These are phyloP conservation scores for Epistrophella euchroma DNA, from an alignment of 2,888 invertebrate genomes.

Conservation along the genomic window DNA sequence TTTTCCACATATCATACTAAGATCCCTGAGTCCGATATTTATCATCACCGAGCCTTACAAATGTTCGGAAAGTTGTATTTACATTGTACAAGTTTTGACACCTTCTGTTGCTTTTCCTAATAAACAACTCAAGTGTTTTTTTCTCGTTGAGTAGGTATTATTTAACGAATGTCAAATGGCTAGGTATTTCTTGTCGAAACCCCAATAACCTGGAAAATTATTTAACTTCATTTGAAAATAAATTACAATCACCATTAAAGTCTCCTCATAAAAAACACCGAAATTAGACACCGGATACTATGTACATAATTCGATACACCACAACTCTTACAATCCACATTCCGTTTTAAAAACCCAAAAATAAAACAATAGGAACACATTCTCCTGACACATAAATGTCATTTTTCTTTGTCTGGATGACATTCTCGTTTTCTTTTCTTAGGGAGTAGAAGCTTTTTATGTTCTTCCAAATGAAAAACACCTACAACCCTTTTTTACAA, in stretches of 20 bases:
- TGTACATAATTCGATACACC: not conserved
- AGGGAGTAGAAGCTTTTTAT: not conserved
- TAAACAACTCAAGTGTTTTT: not conserved
- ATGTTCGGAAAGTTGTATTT: too few species aligned
- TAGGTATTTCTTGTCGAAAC: not conserved
- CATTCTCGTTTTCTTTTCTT: slow-evolving; percentile 14
- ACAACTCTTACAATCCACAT: not conserved
- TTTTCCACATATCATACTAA: too few species aligned
- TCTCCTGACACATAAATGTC: slow-evolving; percentile 68
- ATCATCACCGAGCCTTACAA: too few species aligned
- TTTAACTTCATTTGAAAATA: not conserved
- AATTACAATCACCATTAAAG: not conserved
- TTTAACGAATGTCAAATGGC: too few species aligned
- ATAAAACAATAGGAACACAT: slow-evolving; percentile 9
- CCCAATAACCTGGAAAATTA: not conserved
- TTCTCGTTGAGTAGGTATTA: not conserved
- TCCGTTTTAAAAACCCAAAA: not conserved
- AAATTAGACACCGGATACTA: not conserved
- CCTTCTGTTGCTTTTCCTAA: not conserved
- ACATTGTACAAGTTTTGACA: too few species aligned
- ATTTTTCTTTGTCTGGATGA: slow-evolving; percentile 51
- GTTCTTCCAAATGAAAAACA: not conserved
- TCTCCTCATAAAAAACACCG: not conserved
- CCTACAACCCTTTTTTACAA: slow-evolving; percentile 29
- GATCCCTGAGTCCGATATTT: too few species aligned